A percentile compares a stretch with the other conserved stretches of the same genome.
phyloP scores from a whole-genome alignment of 2,113 vertebrate genomes.

The Cromileptes altivelis region DNA sequence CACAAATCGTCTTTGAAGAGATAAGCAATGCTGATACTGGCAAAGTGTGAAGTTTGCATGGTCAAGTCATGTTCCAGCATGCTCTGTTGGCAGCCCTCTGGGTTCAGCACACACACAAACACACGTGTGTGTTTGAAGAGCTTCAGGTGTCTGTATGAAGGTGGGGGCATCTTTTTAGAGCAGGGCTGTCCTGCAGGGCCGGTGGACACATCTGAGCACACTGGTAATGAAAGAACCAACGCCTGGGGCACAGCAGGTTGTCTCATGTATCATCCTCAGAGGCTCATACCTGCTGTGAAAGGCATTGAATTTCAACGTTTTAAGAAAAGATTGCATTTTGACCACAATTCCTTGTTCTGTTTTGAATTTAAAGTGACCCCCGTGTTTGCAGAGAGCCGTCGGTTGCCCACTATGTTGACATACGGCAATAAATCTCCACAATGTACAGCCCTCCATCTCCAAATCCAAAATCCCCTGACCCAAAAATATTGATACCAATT shows the following conservation, averaged over 20 bases:
- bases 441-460: neutral
- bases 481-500: neutral
- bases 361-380: constrained; percentile 7
- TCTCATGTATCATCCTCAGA: constrained; percentile 20
- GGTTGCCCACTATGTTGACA: neutral
- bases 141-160: constrained; percentile 5
- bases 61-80: constrained; percentile 55
- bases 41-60: constrained; percentile 7
- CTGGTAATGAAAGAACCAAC: constrained; percentile 20
- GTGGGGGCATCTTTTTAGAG: neutral
- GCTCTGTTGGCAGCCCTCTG: constrained; percentile 46
- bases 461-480: neutral
- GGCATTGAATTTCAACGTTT: neutral
- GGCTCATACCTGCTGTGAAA: neutral
- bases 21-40: constrained; percentile 12
- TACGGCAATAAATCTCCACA: constrained; percentile 1
- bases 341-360: neutral
- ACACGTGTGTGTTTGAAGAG: constrained; percentile 20
- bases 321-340: neutral
- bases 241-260: constrained; percentile 40
- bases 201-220: constrained; percentile 33
- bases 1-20: constrained; percentile 22
- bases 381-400: neutral
- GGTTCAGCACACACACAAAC: constrained; percentile 13
- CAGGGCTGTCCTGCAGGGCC: constrained; percentile 27